phyloP scores from a whole-genome alignment of 2,888 invertebrate genomes.

The Spodoptera littoralis region DNA sequence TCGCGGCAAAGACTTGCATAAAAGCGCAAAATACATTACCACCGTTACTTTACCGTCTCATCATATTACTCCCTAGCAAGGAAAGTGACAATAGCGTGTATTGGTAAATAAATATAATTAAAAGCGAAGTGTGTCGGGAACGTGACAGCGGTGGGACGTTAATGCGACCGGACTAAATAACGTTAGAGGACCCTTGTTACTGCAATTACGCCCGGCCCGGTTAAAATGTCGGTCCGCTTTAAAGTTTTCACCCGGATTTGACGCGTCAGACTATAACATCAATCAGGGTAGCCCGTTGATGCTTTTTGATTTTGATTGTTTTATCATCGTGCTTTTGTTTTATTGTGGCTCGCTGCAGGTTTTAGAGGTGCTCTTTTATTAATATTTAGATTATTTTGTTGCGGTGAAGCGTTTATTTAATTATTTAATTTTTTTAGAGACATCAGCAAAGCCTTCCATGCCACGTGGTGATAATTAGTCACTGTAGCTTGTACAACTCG shows the following conservation, averaged over 20 bases:
- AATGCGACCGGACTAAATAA: conserved; percentile 83
- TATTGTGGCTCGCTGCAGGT: neutral
- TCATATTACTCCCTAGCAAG: conserved; percentile 46
- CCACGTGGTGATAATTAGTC: too few relatives aligned
- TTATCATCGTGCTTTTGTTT: neutral
- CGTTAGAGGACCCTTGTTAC: conserved; percentile 86
- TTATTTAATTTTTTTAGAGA: too few relatives aligned
- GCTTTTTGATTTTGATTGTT: conserved; percentile 65
- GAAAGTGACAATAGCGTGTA: conserved; percentile 67
- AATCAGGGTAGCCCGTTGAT: conserved; percentile 69
- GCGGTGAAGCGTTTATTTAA: too few relatives aligned
- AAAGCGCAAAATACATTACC: conserved; percentile 10
- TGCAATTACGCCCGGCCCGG: conserved; percentile 78
- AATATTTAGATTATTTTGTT: too few relatives aligned
- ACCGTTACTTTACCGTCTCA: conserved; percentile 24
- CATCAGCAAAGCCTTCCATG: too few relatives aligned
- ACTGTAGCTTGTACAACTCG: too few relatives aligned
- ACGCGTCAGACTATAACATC: conserved; percentile 77
- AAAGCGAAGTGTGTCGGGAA: conserved; percentile 74
- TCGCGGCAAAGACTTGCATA: neutral
- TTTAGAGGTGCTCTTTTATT: neutral
- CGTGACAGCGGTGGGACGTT: conserved; percentile 79
- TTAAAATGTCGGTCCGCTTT: conserved; percentile 76
- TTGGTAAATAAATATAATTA: conserved; percentile 82
- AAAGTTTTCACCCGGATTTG: conserved; percentile 79